Conservation (phyloP, 1,140 invertebrate genomes). For the Globodera ellingtonae region DNA sequence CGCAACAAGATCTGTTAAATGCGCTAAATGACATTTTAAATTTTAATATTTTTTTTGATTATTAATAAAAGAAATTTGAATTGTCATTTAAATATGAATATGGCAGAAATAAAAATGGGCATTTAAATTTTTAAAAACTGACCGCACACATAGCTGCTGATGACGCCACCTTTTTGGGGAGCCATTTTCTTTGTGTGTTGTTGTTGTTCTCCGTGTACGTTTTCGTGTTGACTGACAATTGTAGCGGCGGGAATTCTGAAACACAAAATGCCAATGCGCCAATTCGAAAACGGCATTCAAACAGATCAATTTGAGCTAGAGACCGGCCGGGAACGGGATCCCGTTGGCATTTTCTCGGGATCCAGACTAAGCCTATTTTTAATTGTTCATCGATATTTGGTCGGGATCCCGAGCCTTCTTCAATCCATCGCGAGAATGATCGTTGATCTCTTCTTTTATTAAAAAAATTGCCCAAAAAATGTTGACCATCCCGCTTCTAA, state of each 20-base stretch:
- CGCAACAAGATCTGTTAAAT: slow-evolving; percentile 53
- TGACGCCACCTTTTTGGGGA: slow-evolving; percentile 24
- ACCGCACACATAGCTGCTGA: slow-evolving; percentile 31
- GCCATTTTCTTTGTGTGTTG: slow-evolving; percentile 51
- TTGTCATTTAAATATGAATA: not conserved
- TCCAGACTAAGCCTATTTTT: not conserved
- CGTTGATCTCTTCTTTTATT: too few species aligned
- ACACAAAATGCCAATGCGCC: not conserved
- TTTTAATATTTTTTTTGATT: too few species aligned
- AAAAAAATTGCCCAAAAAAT: too few species aligned
- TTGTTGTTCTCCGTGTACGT: slow-evolving; percentile 23
- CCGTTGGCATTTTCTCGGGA: too few species aligned
- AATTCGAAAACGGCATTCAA: too few species aligned
- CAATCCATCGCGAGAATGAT: too few species aligned
- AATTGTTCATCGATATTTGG: not conserved
- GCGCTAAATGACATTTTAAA: not conserved
- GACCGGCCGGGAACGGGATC: too few species aligned
- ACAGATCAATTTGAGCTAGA: too few species aligned
- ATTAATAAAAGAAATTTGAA: not conserved
- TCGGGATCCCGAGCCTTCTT: too few species aligned
- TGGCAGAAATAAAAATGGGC: slow-evolving; percentile 8
- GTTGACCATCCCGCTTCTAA: too few species aligned
- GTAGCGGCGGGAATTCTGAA: slow-evolving; percentile 34
- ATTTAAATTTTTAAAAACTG: not conserved
- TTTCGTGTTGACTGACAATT: slow-evolving; percentile 16